Conservation (phyloP, 2,113 vertebrate species). For the Crotalus tigris region DNA sequence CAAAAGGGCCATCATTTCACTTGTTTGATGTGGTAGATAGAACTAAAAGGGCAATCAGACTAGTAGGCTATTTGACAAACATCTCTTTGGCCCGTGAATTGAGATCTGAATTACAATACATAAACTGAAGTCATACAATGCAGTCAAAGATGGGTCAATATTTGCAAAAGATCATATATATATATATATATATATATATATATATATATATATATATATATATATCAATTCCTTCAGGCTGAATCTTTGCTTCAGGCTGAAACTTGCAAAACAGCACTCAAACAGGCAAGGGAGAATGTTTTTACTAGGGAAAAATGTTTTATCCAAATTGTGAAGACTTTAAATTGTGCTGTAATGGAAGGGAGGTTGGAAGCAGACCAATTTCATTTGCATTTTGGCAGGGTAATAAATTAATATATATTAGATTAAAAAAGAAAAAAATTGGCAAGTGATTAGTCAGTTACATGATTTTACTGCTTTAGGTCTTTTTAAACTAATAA, state of each 20-base stretch:
- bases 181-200: no score
- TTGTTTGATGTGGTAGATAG: conserved; percentile 11
- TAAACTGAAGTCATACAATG: conserved; percentile 19
- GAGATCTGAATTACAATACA: conserved; percentile 51
- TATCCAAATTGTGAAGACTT: conserved; percentile 56
- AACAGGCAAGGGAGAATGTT: conserved; percentile 59
- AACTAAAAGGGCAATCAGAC: background rate
- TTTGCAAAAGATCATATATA: conserved; percentile 54
- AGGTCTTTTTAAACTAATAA: conserved; percentile 69
- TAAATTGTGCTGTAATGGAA: conserved; percentile 63
- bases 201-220: conserved; percentile 3
- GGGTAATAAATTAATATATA: conserved; percentile 74
- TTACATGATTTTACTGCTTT: conserved; percentile 77
- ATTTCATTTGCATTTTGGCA: conserved; percentile 78
- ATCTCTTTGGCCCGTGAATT: conserved; percentile 43
- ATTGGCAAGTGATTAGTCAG: conserved; percentile 80
- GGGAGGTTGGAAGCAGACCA: conserved; percentile 67
- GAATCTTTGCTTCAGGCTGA: conserved; percentile 59
- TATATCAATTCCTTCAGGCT: conserved; percentile 48
- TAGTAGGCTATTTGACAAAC: conserved; percentile 7
- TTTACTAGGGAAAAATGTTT: conserved; percentile 53
- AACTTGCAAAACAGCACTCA: conserved; percentile 58
- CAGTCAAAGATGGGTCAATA: conserved; percentile 51
- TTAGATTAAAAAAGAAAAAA: conserved; percentile 74
- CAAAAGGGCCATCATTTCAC: background rate